Percentiles rank a stretch among this genome's conserved stretches.
These are phyloP conservation scores for Karalla daura DNA, from an alignment of 2,797 vertebrate genomes.

Conservation along the genomic window DNA sequence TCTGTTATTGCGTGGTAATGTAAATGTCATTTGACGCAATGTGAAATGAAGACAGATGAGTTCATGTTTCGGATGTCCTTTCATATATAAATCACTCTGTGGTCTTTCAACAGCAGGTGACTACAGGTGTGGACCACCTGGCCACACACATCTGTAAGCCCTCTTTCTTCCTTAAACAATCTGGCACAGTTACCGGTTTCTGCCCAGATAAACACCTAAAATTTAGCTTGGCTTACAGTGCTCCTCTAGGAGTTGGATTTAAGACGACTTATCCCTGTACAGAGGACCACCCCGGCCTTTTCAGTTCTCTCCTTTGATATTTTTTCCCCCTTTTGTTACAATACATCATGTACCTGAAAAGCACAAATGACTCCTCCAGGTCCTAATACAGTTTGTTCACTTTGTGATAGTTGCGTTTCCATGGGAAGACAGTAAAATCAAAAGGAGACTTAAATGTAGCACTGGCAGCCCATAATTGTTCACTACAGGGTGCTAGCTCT, in stretches of 20 bases:
- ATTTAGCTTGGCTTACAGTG: conserved; percentile 46
- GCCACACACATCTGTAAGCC: conserved; percentile 32
- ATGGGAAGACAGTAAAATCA: conserved; percentile 5
- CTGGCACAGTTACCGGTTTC: conserved; percentile 18
- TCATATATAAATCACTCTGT: background rate
- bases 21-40: conserved; percentile 2
- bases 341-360: conserved; percentile 16
- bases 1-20: background rate
- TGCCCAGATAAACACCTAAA: conserved; percentile 61
- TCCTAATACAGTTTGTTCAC: background rate
- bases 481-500: conserved; percentile 19
- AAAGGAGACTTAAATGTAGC: conserved; percentile 1
- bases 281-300: conserved; percentile 22
- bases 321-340: conserved; percentile 28
- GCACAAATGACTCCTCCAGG: background rate
- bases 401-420: conserved; percentile 1
- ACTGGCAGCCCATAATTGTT: conserved; percentile 29
- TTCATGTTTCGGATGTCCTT: conserved; percentile 11
- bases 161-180: conserved; percentile 37
- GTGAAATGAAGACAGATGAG: conserved; percentile 8
- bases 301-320: conserved; percentile 22
- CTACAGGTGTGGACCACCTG: conserved; percentile 34
- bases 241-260: conserved; percentile 32
- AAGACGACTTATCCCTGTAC: conserved; percentile 16
- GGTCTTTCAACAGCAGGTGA: conserved; percentile 28